Conservation (phyloP, 2,888 invertebrate genomes). For the Thereva nobilitata region DNA sequence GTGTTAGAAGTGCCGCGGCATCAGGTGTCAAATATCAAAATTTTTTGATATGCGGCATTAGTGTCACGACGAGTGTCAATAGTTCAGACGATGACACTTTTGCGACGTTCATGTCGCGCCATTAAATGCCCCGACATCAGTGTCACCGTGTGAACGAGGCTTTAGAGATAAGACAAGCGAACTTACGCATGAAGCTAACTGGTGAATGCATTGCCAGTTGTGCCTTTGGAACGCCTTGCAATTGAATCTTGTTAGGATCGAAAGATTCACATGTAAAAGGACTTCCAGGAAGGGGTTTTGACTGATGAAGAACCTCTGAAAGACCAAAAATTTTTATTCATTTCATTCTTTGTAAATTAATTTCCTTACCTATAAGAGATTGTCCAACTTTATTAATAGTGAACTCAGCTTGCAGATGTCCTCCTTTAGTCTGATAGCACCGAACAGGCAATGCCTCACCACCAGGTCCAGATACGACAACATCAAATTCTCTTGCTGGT, state of each 20-base stretch:
- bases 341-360: conserved; percentile 16
- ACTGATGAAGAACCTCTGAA: conserved; percentile 86
- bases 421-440: conserved; percentile 96
- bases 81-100: too few species aligned
- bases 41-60: too few species aligned
- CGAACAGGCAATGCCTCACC: conserved; percentile 83
- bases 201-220: conserved; percentile 81
- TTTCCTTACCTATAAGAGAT: conserved; percentile 64
- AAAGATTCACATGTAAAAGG: conserved; percentile 93
- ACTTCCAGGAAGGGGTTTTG: conserved; percentile 88
- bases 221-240: conserved; percentile 76
- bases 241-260: conserved; percentile 80
- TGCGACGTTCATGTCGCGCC: too few species aligned
- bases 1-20: too few species aligned
- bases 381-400: conserved; percentile 77
- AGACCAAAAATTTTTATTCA: conserved; percentile 9
- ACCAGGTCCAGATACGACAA: conserved; percentile 82
- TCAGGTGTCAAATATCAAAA: too few species aligned
- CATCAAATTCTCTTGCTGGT: conserved; percentile 87
- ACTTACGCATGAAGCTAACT: conserved; percentile 77
- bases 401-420: conserved; percentile 92
- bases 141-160: too few species aligned
- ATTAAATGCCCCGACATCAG: too few species aligned
- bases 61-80: too few species aligned
- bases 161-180: not conserved